A percentile compares a stretch with the other conserved stretches of the same genome.
phyloP scores from a whole-genome alignment of 2,797 vertebrate species.

The Hozukius guyotensis region DNA sequence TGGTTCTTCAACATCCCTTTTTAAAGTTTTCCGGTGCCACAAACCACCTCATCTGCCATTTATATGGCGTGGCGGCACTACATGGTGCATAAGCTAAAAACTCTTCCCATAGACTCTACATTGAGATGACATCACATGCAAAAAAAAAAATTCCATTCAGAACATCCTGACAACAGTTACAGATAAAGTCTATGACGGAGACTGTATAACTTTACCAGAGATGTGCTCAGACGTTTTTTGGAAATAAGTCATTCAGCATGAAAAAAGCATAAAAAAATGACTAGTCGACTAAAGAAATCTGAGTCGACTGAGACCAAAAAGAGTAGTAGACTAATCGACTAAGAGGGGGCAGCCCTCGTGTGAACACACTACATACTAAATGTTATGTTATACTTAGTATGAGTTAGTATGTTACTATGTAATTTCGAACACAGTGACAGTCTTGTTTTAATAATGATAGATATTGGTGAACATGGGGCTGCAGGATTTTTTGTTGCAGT shows the following conservation, averaged over 20 bases:
- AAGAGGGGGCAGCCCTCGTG: too few relatives aligned
- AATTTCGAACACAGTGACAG: not conserved
- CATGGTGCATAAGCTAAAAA: not conserved
- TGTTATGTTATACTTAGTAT: not conserved
- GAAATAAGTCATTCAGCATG: too few relatives aligned
- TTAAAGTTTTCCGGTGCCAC: not conserved
- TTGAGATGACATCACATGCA: not conserved
- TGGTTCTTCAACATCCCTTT: not conserved
- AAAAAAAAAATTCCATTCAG: not conserved
- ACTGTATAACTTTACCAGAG: not conserved
- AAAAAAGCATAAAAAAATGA: too few relatives aligned
- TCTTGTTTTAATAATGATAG: not conserved
- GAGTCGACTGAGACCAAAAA: too few relatives aligned
- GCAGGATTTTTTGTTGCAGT: not conserved
- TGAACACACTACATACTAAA: not conserved
- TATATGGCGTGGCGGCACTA: not conserved
- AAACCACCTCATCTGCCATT: not conserved
- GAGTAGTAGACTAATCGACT: too few relatives aligned
- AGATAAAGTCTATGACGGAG: not conserved
- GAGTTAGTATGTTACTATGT: not conserved
- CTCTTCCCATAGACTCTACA: not conserved
- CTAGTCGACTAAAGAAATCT: too few relatives aligned
- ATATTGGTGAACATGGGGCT: not conserved
- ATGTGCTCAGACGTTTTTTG: too few relatives aligned
- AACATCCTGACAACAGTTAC: not conserved